Conservation (phyloP, 35 echinoderm and acorn worm species). For the Ophioderma brevispina region DNA sequence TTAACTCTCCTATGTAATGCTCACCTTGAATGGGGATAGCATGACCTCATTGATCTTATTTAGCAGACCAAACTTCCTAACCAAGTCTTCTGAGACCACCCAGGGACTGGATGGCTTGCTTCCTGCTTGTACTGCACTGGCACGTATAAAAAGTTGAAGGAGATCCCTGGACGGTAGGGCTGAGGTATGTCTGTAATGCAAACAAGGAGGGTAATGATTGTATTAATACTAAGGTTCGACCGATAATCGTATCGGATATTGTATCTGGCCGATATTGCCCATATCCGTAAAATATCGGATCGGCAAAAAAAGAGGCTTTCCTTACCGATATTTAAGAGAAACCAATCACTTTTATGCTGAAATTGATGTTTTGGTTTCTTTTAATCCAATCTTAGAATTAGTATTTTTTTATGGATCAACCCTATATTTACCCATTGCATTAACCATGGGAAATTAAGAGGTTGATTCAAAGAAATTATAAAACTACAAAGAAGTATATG, state of each 20-base stretch:
- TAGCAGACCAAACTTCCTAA: constrained; percentile 49
- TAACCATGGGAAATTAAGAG: too few relatives aligned
- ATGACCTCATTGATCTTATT: constrained; percentile 61
- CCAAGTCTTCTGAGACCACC: constrained; percentile 77
- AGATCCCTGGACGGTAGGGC: constrained; percentile 51
- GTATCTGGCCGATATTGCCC: not conserved
- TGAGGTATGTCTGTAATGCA: constrained; percentile 42
- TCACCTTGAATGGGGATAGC: constrained; percentile 43
- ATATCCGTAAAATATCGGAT: not conserved
- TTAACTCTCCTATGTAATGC: too few relatives aligned
- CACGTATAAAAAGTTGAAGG: constrained; percentile 66
- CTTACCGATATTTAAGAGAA: too few relatives aligned
- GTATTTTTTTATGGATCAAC: too few relatives aligned
- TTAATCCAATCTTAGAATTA: too few relatives aligned
- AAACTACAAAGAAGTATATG: too few relatives aligned
- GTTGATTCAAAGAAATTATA: too few relatives aligned
- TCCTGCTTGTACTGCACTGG: constrained; percentile 72
- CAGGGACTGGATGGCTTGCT: constrained; percentile 63
- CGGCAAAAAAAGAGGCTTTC: not conserved
- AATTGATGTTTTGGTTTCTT: too few relatives aligned
- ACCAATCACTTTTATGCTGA: not conserved
- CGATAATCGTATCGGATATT: too few relatives aligned
- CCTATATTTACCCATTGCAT: too few relatives aligned
- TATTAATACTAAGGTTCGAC: not conserved
- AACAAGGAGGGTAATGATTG: not conserved